Evolutionary conservation across 2,888 invertebrate species (phyloP).

Genomic region (Amphimallon solstitiale): DNA sequence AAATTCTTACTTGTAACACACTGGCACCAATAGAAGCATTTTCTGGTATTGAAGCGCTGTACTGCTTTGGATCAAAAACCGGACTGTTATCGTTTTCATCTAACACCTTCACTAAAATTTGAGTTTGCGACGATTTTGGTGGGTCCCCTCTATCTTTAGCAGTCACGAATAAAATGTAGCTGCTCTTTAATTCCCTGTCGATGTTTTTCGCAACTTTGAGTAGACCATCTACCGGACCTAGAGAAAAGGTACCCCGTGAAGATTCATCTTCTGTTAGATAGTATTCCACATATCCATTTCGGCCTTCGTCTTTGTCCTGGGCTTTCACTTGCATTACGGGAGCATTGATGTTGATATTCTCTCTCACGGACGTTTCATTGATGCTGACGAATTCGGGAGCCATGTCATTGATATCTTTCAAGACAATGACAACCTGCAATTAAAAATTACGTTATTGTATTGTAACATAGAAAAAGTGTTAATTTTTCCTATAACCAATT

Average conservation of each 20-base stretch:
- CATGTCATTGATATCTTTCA: slow-evolving; percentile 93
- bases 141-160: slow-evolving; percentile 91
- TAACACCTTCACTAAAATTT: slow-evolving; percentile 77
- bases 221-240: slow-evolving; percentile 89
- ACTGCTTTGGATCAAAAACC: slow-evolving; percentile 88
- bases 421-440: slow-evolving; percentile 81
- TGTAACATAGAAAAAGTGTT: neutral
- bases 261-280: slow-evolving; percentile 75
- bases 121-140: slow-evolving; percentile 74
- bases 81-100: slow-evolving; percentile 94
- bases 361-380: slow-evolving; percentile 81
- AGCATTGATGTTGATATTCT: slow-evolving; percentile 87
- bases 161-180: slow-evolving; percentile 80
- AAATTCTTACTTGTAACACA: slow-evolving; percentile 77
- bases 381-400: slow-evolving; percentile 86
- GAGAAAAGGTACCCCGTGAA: slow-evolving; percentile 76
- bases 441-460: neutral
- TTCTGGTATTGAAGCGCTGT: slow-evolving; percentile 90
- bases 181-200: slow-evolving; percentile 82
- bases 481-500: too few relatives aligned
- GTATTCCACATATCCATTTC: slow-evolving; percentile 89
- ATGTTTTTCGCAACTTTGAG: slow-evolving; percentile 85
- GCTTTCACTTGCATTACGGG: slow-evolving; percentile 91
- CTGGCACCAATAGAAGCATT: slow-evolving; percentile 94
- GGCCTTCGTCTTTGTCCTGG: slow-evolving; percentile 88